Evolutionary conservation across 2,888 invertebrate species (phyloP).

Genomic region (Philhelius pedissequus): DNA sequence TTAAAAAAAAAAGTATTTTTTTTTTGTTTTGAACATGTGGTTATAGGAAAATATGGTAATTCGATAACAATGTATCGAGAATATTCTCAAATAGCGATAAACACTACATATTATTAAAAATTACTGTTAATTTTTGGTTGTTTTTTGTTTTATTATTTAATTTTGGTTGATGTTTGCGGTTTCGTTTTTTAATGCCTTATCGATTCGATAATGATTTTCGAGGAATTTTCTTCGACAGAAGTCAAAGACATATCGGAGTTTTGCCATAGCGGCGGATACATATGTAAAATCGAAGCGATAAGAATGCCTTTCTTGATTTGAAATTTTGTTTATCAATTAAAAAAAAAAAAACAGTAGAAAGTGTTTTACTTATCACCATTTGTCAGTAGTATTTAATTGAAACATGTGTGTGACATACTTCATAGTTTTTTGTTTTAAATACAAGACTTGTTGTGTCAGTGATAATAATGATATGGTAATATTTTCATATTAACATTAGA

Average conservation of each 20-base stretch:
- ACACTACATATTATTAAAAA: constrained; percentile 24
- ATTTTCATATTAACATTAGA: no score
- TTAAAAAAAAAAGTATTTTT: background rate
- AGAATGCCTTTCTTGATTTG: background rate
- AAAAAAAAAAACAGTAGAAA: background rate
- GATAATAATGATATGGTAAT: no score
- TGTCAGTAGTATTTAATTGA: background rate
- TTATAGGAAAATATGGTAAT: constrained; percentile 53
- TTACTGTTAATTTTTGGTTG: background rate
- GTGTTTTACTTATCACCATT: background rate
- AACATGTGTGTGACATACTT: background rate
- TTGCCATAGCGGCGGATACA: constrained; percentile 64
- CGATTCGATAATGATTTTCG: constrained; percentile 32
- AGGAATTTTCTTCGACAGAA: constrained; percentile 34
- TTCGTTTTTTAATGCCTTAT: constrained; percentile 28
- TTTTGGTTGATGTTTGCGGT: constrained; percentile 6
- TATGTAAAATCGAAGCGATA: background rate
- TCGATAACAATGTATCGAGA: constrained; percentile 66
- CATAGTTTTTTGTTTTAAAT: background rate
- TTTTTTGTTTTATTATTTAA: background rate
- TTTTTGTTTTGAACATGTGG: background rate
- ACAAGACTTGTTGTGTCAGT: background rate
- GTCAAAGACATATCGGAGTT: constrained; percentile 30
- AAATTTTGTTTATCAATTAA: background rate
- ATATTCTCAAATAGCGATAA: constrained; percentile 44